A percentile compares a stretch with the other conserved stretches of the same genome.
These are phyloP conservation scores for Otis tarda DNA, from an alignment of 2,113 vertebrate species.

Conservation along the genomic window DNA sequence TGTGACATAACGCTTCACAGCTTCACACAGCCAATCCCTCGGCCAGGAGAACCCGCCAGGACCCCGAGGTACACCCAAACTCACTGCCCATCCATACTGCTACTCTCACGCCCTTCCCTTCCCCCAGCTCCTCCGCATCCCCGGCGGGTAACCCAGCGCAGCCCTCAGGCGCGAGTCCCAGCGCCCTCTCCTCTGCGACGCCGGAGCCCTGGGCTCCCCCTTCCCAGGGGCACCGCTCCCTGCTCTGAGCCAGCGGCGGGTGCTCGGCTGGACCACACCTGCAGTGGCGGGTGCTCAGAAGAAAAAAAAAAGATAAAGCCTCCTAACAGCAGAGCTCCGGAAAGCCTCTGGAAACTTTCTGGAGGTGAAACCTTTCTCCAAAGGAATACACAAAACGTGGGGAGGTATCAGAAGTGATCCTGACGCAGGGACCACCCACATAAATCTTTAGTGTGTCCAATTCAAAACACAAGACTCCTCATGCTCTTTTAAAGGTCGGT, in stretches of 20 bases:
- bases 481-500: not conserved
- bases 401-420: not conserved
- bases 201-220: no score
- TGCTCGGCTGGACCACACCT: no score
- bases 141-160: no score
- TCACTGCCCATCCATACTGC: not conserved
- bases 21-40: not conserved
- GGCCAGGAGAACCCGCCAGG: not conserved
- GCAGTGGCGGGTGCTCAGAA: no score
- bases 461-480: not conserved
- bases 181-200: no score
- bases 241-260: no score
- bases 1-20: fast-evolving
- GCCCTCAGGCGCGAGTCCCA: no score
- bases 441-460: not conserved
- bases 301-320: no score
- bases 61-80: not conserved
- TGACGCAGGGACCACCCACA: not conserved
- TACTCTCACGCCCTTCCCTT: no score
- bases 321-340: no score
- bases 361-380: not conserved
- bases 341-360: not conserved
- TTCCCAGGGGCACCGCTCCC: no score
- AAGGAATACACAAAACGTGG: no score
- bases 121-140: not conserved